Conservation (phyloP, 2,113 vertebrate genomes). For the Sebastes fasciatus region DNA sequence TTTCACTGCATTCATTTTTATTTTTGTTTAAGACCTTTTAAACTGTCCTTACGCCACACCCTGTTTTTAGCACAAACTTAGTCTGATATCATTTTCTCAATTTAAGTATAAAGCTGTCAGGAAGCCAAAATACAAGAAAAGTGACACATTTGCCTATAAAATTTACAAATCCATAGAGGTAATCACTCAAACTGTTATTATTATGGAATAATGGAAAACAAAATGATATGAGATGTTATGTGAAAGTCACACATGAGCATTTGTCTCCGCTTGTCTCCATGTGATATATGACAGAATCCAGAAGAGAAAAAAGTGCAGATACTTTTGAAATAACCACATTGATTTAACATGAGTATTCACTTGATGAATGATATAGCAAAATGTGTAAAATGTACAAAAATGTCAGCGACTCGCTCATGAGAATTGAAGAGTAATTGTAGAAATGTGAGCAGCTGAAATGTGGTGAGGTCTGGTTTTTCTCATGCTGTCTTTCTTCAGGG, state of each 20-base stretch:
- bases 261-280: neutral
- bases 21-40: neutral
- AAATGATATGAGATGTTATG: no score
- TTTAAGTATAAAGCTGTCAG: neutral
- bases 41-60: neutral
- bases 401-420: slow-evolving; percentile 18
- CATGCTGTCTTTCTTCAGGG: neutral
- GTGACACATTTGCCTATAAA: neutral
- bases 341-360: neutral
- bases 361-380: neutral
- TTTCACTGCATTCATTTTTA: neutral
- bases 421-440: slow-evolving; percentile 32
- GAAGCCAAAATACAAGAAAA: neutral
- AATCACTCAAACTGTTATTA: neutral
- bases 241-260: neutral
- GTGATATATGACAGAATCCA: neutral
- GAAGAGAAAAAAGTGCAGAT: neutral
- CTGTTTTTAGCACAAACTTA: neutral
- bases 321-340: neutral
- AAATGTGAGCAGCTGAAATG: slow-evolving; percentile 51
- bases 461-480: slow-evolving; percentile 50
- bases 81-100: neutral
- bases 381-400: slow-evolving; percentile 35
- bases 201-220: no score
- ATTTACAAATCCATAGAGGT: neutral